phyloP scores from a whole-genome alignment of 2,113 vertebrate genomes.

The Pygoscelis adeliae region DNA sequence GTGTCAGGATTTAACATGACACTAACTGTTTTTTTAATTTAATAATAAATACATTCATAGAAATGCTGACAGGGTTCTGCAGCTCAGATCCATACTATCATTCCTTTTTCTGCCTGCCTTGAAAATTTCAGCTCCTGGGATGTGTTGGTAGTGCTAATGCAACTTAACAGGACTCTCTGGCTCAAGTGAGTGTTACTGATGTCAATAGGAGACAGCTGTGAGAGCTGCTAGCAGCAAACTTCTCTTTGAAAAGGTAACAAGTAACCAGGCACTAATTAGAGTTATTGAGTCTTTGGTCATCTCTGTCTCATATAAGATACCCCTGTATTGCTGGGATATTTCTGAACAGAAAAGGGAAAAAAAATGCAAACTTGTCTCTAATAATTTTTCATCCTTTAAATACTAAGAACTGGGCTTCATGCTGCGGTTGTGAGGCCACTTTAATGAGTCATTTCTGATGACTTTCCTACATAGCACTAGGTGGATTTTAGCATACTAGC shows the following conservation, averaged over 20 bases:
- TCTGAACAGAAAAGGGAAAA: neutral
- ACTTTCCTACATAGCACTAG: neutral
- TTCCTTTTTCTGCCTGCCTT: neutral
- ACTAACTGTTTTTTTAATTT: neutral
- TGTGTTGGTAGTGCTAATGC: neutral
- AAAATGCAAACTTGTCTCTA: neutral
- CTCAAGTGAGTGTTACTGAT: rapidly evolving
- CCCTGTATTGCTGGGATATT: neutral
- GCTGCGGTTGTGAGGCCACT: neutral
- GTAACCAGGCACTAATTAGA: neutral
- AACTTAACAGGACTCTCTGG: neutral
- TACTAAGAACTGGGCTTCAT: neutral
- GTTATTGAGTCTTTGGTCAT: neutral
- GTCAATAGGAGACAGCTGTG: neutral
- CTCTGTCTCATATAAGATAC: neutral
- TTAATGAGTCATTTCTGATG: neutral
- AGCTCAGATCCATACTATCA: neutral
- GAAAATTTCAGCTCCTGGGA: neutral
- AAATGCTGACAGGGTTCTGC: neutral
- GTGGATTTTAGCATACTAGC: neutral
- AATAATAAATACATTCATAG: neutral
- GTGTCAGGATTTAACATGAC: neutral
- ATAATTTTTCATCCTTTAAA: neutral
- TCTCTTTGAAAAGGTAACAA: neutral
- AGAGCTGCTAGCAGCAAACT: neutral